Conservation (phyloP, 2,113 vertebrate genomes). For the Chionomys nivalis region DNA sequence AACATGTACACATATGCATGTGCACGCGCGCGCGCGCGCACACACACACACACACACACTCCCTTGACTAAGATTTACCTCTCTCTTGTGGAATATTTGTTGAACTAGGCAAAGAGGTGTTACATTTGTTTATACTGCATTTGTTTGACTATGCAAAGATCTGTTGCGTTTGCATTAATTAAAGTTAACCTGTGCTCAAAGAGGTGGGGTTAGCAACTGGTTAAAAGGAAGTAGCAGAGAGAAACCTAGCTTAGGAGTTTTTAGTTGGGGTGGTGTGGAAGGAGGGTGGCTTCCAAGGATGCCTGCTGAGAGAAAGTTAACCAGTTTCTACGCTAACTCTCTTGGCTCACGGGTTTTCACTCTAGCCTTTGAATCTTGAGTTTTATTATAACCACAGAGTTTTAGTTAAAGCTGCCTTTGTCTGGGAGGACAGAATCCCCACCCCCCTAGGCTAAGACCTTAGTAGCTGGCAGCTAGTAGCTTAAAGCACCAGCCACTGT, state of each 20-base stretch:
- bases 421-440: neutral
- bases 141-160: neutral
- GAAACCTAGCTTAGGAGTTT: neutral
- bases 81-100: neutral
- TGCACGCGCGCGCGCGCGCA: too few relatives aligned
- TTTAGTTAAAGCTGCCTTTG: neutral
- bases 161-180: neutral
- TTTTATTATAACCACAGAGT: neutral
- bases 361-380: neutral
- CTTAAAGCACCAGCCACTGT: neutral
- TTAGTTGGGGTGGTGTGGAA: neutral
- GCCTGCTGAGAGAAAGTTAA: neutral
- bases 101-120: neutral
- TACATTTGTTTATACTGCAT: neutral
- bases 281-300: neutral
- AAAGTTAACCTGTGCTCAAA: neutral
- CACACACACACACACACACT: neutral
- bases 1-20: neutral
- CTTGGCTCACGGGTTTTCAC: neutral
- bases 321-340: neutral
- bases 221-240: neutral
- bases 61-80: constrained; percentile 24
- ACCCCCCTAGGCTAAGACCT: neutral
- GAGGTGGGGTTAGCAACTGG: neutral
- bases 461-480: neutral